These are phyloP conservation scores for Monoplex corrugatus DNA, from an alignment of 2,888 invertebrate genomes.

Conservation along the genomic window DNA sequence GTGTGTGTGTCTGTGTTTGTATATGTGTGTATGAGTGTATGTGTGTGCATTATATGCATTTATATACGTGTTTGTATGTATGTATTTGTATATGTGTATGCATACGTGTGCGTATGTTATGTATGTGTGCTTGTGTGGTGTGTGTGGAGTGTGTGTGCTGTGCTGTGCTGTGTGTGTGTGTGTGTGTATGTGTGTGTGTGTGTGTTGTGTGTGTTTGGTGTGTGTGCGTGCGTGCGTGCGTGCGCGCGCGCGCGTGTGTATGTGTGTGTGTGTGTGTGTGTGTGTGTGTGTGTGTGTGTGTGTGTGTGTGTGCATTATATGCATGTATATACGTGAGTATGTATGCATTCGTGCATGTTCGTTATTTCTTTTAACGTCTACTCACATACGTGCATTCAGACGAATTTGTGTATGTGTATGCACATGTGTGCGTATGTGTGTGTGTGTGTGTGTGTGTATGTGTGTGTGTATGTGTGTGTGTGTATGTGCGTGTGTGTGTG, in stretches of 20 bases:
- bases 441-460: constrained; percentile 7
- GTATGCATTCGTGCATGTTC: no score
- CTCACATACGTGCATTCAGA: no score
- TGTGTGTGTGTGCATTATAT: background rate
- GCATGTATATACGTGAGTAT: background rate
- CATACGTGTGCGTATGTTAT: no score
- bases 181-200: background rate
- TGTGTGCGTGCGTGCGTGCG: background rate
- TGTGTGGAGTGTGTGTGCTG: background rate
- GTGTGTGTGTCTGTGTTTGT: no score
- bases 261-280: background rate
- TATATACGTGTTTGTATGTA: no score
- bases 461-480: background rate
- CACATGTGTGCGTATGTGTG: background rate
- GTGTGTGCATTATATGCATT: no score
- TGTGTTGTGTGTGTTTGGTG: background rate
- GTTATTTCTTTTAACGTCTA: background rate
- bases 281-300: constrained; percentile 2
- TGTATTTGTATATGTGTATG: no score
- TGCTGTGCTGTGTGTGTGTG: background rate
- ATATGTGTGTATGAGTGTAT: no score
- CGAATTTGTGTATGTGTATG: background rate
- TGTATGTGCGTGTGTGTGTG: background rate
- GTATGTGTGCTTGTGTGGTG: no score
- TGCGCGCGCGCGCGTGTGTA: background rate